A percentile compares a stretch with the other conserved stretches of the same genome.
phyloP scores from a whole-genome alignment of 2,888 invertebrate genomes.

The Agriopis marginaria region DNA sequence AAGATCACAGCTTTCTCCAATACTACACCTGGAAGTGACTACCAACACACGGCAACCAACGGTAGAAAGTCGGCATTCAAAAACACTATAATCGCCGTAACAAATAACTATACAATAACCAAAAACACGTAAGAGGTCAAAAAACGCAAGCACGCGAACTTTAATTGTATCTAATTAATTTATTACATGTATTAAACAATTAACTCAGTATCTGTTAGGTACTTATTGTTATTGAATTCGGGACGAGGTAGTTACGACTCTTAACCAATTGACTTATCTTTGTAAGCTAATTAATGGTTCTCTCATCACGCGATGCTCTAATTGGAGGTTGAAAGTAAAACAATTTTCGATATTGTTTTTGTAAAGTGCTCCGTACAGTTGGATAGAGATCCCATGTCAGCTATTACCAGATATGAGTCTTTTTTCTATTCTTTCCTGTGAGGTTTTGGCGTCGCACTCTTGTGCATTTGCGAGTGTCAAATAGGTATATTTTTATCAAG shows the following conservation, averaged over 20 bases:
- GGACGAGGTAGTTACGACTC: conserved; percentile 63
- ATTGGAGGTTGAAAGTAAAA: conserved; percentile 69
- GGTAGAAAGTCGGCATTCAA: conserved; percentile 55
- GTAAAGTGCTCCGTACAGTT: conserved; percentile 26
- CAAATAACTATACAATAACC: conserved; percentile 65
- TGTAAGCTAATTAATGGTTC: conserved; percentile 77
- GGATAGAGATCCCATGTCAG: background rate
- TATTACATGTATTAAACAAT: conserved; percentile 86
- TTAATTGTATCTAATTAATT: conserved; percentile 84
- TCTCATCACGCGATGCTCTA: conserved; percentile 78
- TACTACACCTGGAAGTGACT: conserved; percentile 3
- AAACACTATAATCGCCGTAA: conserved; percentile 62
- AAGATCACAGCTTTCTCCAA: conserved; percentile 4
- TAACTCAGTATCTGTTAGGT: conserved; percentile 74
- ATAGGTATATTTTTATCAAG: too few species aligned
- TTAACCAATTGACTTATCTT: conserved; percentile 83
- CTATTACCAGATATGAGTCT: conserved; percentile 7
- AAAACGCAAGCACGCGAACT: conserved; percentile 72
- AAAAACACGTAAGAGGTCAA: conserved; percentile 44
- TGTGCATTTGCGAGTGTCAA: too few species aligned
- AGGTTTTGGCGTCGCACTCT: too few species aligned
- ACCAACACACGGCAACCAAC: conserved; percentile 39
- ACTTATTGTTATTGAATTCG: conserved; percentile 80
- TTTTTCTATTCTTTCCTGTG: too few species aligned
- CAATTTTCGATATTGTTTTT: conserved; percentile 63